Evolutionary conservation across 1,140 invertebrate species (phyloP).

Genomic region (Drosophila subpulchrella): DNA sequence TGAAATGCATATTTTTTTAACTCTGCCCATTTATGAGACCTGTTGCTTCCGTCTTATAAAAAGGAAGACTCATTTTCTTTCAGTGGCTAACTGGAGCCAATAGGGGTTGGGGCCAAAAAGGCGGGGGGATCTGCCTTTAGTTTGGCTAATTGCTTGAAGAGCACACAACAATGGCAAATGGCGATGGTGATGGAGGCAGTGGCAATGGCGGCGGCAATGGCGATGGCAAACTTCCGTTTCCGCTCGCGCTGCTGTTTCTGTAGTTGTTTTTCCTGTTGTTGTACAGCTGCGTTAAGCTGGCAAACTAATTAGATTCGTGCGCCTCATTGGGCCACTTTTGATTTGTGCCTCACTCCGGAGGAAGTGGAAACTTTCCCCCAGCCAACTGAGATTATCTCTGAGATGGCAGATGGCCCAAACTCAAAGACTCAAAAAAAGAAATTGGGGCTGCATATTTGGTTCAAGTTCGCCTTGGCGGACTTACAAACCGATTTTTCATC

Average conservation of each 20-base stretch:
- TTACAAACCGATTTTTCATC: conserved; percentile 49
- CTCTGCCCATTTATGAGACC: too few relatives aligned
- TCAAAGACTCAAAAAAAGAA: neutral
- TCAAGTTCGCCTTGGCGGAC: conserved; percentile 62
- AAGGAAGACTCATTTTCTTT: neutral
- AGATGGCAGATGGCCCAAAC: conserved; percentile 29
- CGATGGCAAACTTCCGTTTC: conserved; percentile 68
- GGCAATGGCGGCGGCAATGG: conserved; percentile 20
- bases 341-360: conserved; percentile 43
- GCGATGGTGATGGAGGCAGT: conserved; percentile 33
- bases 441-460: conserved; percentile 64
- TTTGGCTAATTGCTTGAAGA: conserved; percentile 76
- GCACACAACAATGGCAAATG: conserved; percentile 56
- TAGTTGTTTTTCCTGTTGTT: neutral
- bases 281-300: conserved; percentile 33
- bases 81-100: conserved; percentile 3
- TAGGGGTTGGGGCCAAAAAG: conserved; percentile 1
- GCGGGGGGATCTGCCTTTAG: conserved; percentile 33
- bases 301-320: conserved; percentile 80
- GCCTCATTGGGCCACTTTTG: conserved; percentile 78
- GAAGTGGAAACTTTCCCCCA: conserved; percentile 23
- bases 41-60: neutral
- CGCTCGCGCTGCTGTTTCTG: conserved; percentile 24
- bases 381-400: conserved; percentile 35
- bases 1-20: too few relatives aligned